Evolutionary conservation across 2,797 vertebrate genomes (phyloP).

Genomic region (Rhinophrynus dorsalis): DNA sequence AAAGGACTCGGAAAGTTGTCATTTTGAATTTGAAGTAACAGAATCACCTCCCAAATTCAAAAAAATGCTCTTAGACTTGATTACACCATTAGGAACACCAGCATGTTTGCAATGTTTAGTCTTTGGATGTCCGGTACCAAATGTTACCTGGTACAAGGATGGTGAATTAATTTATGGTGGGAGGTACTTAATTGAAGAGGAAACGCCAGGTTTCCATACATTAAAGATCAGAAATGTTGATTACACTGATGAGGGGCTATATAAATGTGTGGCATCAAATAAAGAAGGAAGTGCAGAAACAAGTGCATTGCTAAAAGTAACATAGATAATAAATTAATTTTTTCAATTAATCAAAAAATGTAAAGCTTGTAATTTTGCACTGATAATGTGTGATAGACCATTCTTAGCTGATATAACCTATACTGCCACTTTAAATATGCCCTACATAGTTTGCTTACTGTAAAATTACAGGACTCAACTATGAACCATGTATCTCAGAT

Average conservation of each 20-base stretch:
- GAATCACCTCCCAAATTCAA: conserved; percentile 85
- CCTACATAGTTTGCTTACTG: neutral
- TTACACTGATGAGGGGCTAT: conserved; percentile 83
- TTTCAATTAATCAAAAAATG: neutral
- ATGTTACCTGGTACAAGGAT: conserved; percentile 85
- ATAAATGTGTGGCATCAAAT: conserved; percentile 87
- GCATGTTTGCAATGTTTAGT: conserved; percentile 88
- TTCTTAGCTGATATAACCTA: neutral
- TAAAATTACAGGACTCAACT: neutral
- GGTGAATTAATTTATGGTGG: conserved; percentile 73
- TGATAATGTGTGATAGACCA: neutral
- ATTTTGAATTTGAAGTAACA: conserved; percentile 89
- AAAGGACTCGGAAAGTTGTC: conserved; percentile 80
- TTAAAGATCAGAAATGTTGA: conserved; percentile 82
- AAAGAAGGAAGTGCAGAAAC: conserved; percentile 78
- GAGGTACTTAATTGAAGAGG: conserved; percentile 82
- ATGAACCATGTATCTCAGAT: too few species aligned
- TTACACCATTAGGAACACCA: conserved; percentile 77
- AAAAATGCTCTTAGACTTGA: conserved; percentile 80
- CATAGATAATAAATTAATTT: conserved; percentile 8
- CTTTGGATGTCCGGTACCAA: conserved; percentile 82
- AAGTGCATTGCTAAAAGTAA: conserved; percentile 78
- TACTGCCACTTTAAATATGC: conserved; percentile 22
- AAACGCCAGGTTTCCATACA: conserved; percentile 81
- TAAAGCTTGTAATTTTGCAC: conserved; percentile 17